A percentile compares a stretch with the other conserved stretches of the same genome.
Conservation (phyloP, 2,888 invertebrate species). For the Eupithecia subfuscata region DNA sequence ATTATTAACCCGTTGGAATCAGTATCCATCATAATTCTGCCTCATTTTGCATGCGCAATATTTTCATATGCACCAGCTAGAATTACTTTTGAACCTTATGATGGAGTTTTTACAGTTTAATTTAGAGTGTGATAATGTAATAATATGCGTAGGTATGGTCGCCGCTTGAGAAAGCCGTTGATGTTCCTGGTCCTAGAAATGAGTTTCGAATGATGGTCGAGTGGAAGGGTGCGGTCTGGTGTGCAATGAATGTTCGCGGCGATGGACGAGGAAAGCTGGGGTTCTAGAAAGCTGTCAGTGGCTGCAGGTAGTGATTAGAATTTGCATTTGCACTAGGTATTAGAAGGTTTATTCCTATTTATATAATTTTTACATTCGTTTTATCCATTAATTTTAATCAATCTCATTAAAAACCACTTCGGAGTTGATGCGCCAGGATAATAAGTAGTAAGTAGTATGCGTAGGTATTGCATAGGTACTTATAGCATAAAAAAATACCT, state of each 20-base stretch:
- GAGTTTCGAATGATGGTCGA: not conserved
- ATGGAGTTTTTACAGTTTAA: not conserved
- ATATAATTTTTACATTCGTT: not conserved
- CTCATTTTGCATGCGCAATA: slow-evolving; percentile 79
- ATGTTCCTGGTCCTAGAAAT: not conserved
- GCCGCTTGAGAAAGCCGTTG: slow-evolving; percentile 7
- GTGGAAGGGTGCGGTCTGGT: not conserved
- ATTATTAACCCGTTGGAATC: slow-evolving; percentile 79
- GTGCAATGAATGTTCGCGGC: not conserved
- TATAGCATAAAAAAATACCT: not conserved
- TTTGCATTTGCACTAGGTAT: not conserved
- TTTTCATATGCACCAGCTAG: slow-evolving; percentile 68
- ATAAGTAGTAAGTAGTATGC: too few relatives aligned
- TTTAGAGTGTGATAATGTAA: slow-evolving; percentile 6
- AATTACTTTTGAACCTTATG: slow-evolving; percentile 1
- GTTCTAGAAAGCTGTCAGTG: slow-evolving; percentile 8
- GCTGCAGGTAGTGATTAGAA: not conserved
- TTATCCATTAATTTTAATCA: not conserved
- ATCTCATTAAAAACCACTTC: not conserved
- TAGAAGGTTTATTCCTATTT: not conserved
- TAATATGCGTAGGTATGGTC: slow-evolving; percentile 1
- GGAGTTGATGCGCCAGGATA: not conserved
- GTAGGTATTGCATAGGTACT: not conserved
- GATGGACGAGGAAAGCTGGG: not conserved
- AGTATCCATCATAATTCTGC: slow-evolving; percentile 82